Percentiles rank a stretch among this genome's conserved stretches.
Evolutionary conservation across 2,888 invertebrate genomes (phyloP).

Genomic region (Chrysolina haemoptera): DNA sequence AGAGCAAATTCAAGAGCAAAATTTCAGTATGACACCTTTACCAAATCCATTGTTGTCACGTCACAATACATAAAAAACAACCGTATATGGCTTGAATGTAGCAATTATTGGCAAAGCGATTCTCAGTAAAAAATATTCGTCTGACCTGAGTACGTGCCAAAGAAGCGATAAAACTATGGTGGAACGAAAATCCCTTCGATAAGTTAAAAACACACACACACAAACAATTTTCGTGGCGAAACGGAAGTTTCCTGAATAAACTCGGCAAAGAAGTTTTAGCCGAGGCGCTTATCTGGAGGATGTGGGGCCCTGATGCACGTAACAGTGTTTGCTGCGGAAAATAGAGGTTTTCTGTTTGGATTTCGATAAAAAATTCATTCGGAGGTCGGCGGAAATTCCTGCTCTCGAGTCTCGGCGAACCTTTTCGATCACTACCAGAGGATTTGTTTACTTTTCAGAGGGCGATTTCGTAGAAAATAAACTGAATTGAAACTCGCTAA

Average conservation of each 20-base stretch:
- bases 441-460: too few species aligned
- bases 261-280: neutral
- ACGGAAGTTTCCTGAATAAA: neutral
- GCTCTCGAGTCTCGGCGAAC: too few species aligned
- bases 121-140: neutral
- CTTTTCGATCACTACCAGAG: too few species aligned
- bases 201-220: neutral
- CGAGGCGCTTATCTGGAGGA: neutral
- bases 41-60: too few species aligned
- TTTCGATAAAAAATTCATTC: neutral
- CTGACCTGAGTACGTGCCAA: neutral
- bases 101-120: too few species aligned
- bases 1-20: too few species aligned
- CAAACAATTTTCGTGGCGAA: neutral
- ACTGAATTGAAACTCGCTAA: too few species aligned
- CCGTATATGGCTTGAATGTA: too few species aligned
- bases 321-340: neutral
- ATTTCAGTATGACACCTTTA: too few species aligned
- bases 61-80: too few species aligned
- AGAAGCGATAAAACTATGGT: neutral
- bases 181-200: neutral
- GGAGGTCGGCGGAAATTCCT: too few species aligned
- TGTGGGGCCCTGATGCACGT: neutral
- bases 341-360: slow-evolving; percentile 4
- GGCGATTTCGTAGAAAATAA: too few species aligned